Percentiles rank a stretch among this genome's conserved stretches.
Evolutionary conservation across 30 jellyfish, hydroid and myxozoan genomes (phyloP).

Genomic region (Cassiopea xamachana): DNA sequence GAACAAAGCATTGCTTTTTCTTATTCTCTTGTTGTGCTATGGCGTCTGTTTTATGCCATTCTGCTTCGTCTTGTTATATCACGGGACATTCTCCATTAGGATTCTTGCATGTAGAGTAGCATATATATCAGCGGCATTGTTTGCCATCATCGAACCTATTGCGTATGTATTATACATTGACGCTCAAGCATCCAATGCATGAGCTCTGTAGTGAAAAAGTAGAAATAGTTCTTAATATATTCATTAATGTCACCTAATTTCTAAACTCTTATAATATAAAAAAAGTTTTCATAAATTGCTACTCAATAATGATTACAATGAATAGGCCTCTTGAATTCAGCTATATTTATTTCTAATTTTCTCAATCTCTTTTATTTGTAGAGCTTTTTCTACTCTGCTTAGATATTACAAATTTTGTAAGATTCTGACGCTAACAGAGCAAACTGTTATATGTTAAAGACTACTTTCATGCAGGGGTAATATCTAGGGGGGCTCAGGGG

Average conservation of each 20-base stretch:
- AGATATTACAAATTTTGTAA: too few relatives aligned
- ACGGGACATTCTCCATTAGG: neutral
- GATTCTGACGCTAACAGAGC: too few relatives aligned
- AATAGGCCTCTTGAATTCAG: too few relatives aligned
- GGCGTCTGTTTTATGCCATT: conserved; percentile 19
- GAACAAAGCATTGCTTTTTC: neutral
- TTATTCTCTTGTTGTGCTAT: neutral
- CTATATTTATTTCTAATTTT: too few relatives aligned
- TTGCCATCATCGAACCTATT: conserved; percentile 10
- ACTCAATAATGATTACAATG: too few relatives aligned
- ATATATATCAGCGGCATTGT: neutral
- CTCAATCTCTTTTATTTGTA: too few relatives aligned
- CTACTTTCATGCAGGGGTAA: too few relatives aligned
- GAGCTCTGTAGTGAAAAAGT: neutral
- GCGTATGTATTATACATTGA: neutral
- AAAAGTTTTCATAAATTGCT: too few relatives aligned
- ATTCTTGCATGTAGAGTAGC: neutral
- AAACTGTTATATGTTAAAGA: too few relatives aligned
- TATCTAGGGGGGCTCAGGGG: too few relatives aligned
- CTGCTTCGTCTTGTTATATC: neutral
- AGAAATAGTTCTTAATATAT: neutral
- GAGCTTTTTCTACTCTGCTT: too few relatives aligned
- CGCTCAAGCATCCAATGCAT: neutral
- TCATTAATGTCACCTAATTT: too few relatives aligned
- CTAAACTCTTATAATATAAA: neutral